Conservation (phyloP, 1,140 invertebrate species). For the Neodiprion pinetum region DNA sequence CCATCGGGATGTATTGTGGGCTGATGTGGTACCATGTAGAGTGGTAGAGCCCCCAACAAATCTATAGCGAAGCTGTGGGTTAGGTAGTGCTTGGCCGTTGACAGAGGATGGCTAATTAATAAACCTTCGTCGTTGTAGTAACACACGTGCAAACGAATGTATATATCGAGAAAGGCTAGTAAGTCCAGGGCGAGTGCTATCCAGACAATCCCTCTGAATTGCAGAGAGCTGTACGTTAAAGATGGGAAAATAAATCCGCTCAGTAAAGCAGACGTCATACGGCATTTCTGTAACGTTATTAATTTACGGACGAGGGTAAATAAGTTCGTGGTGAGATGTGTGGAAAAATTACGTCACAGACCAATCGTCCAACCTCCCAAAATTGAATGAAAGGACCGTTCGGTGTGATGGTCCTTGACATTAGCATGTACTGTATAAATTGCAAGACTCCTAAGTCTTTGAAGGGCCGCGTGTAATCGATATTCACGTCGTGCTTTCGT, state of each 20-base stretch:
- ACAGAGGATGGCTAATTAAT: conserved; percentile 55
- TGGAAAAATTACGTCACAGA: conserved; percentile 11
- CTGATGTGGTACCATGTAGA: conserved; percentile 5
- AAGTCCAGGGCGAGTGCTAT: conserved; percentile 46
- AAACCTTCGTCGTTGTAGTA: conserved; percentile 55
- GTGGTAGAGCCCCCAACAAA: conserved; percentile 48
- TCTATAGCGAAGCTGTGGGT: conserved; percentile 53
- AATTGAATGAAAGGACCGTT: conserved; percentile 18
- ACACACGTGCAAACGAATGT: conserved; percentile 54
- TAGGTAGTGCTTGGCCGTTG: conserved; percentile 53
- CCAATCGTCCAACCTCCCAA: background rate
- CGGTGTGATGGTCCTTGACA: conserved; percentile 17
- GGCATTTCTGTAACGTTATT: conserved; percentile 43
- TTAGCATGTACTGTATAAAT: conserved; percentile 11
- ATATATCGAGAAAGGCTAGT: conserved; percentile 43
- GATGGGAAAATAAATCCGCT: conserved; percentile 46
- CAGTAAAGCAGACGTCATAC: conserved; percentile 50
- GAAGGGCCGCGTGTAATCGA: conserved; percentile 13
- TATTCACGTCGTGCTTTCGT: conserved; percentile 3
- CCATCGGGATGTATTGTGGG: background rate
- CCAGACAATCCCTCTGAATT: conserved; percentile 36
- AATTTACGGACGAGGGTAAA: conserved; percentile 27
- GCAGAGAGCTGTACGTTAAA: conserved; percentile 42
- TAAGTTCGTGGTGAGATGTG: conserved; percentile 24
- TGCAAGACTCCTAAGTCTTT: conserved; percentile 10